Evolutionary conservation across 1,140 invertebrate genomes (phyloP), one percentile per base, ranked within the genome.

Genomic region (Pachypsylla venusta): DNA sequence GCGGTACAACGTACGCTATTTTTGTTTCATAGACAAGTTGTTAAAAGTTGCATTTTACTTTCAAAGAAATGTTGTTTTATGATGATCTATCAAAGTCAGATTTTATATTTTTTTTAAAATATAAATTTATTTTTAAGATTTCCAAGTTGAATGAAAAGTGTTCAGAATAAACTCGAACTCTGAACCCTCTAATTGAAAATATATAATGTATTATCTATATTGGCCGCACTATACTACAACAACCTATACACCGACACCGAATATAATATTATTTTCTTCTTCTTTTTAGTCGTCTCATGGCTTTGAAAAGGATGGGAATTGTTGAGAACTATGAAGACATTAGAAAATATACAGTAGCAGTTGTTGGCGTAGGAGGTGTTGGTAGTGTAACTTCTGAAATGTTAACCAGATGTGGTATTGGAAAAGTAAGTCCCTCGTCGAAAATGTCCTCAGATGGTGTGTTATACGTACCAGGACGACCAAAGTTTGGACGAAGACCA

Each of bases 381-480:
- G 97, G 97, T 16, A 96, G 92, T 77, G 97, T 99, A 1, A 94
- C 97, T 10, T 95, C 97, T 58, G 97, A 99, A 79, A 99, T 99
- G 97, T 76, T 99, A 25, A 91, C 89, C 19, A 80, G 97, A 63
- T 99, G 97, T 76, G 97, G 96, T 25, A 92, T 99, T 66, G 97
- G 96, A 64, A 97, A 98, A 77, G 85, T 91, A 73, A 70, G 60
- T 59, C 27, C n/a, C n/a, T n/a, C n/a, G n/a, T n/a, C n/a, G n/a
- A n/a, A n/a, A n/a, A n/a, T n/a, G n/a, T n/a, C n/a, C n/a, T n/a
- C n/a, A n/a, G n/a, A n/a, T n/a, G n/a, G n/a, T n/a, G n/a, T n/a
- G n/a, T n/a, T n/a, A n/a, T n/a, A n/a, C n/a, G n/a, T n/a, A n/a
- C n/a, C n/a, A n/a, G n/a, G n/a, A n/a, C n/a, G n/a, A n/a, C n/a